These are phyloP conservation scores for Eupsilia transversa DNA, from an alignment of 2,888 invertebrate genomes.

Conservation along the genomic window DNA sequence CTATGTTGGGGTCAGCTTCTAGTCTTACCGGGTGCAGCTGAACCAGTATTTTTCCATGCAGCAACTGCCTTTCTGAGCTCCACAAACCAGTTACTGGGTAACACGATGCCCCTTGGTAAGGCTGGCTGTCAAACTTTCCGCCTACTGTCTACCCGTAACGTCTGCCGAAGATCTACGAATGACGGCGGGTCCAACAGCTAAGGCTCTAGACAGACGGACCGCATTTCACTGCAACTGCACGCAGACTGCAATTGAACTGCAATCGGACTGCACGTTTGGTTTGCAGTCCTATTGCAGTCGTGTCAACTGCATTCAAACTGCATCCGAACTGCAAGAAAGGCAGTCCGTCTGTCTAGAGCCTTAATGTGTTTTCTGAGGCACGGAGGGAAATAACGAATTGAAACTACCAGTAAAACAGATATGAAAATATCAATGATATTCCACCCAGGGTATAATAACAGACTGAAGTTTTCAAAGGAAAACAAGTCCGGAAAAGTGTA, in stretches of 20 bases:
- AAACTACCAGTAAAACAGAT: not conserved
- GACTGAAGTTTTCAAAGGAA: slow-evolving; percentile 4
- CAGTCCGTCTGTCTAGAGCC: too few relatives aligned
- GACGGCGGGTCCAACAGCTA: too few relatives aligned
- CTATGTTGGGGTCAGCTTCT: not conserved
- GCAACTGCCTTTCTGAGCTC: not conserved
- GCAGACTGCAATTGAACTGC: too few relatives aligned
- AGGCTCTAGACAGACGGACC: too few relatives aligned
- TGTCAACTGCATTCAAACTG: too few relatives aligned
- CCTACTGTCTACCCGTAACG: not conserved
- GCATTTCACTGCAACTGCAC: too few relatives aligned
- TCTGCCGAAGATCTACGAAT: not conserved
- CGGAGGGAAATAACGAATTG: not conserved
- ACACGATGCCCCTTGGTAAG: not conserved
- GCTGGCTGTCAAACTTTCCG: too few relatives aligned
- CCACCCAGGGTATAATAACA: not conserved
- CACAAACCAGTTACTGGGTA: not conserved
- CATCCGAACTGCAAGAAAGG: too few relatives aligned
- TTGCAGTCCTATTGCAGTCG: too few relatives aligned
- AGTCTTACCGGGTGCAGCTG: not conserved
- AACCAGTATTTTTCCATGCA: not conserved
- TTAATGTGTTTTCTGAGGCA: not conserved
- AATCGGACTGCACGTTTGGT: too few relatives aligned
- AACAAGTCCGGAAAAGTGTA: not conserved
- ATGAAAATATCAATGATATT: not conserved